Percentiles rank a stretch among this genome's conserved stretches.
Evolutionary conservation across 2,888 invertebrate genomes (phyloP).

Genomic region (Lepidocyrtoides sp.): DNA sequence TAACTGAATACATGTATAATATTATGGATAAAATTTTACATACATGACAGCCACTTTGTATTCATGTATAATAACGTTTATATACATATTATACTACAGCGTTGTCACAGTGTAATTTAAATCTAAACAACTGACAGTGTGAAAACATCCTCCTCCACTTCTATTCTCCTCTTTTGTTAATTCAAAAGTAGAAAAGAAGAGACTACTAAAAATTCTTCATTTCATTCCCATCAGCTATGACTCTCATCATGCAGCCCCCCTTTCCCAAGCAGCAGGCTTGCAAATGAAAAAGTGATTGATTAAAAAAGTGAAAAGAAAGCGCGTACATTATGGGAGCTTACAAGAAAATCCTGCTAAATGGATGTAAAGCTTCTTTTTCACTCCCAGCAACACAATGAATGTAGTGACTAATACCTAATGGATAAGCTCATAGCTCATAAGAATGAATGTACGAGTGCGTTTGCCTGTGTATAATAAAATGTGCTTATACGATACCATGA

Average conservation of each 20-base stretch:
- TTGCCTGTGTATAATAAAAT: neutral
- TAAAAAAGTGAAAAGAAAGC: constrained; percentile 76
- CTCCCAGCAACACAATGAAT: constrained; percentile 50
- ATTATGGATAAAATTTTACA: neutral
- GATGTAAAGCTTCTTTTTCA: constrained; percentile 72
- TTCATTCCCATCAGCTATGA: constrained; percentile 35
- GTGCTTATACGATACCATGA: neutral
- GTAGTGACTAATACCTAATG: constrained; percentile 42
- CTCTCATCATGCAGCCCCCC: neutral
- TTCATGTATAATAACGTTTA: neutral
- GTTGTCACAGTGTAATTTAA: constrained; percentile 2
- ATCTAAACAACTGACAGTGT: constrained; percentile 23
- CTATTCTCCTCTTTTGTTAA: constrained; percentile 16
- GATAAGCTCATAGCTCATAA: constrained; percentile 47
- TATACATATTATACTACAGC: neutral
- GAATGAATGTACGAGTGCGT: neutral
- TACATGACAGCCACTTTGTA: neutral
- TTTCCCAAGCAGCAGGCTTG: constrained; percentile 46
- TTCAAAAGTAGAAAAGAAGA: constrained; percentile 36
- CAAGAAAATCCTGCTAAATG: constrained; percentile 77
- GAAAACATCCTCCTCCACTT: neutral
- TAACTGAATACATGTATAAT: neutral
- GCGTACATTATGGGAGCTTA: constrained; percentile 72
- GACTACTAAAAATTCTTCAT: constrained; percentile 61
- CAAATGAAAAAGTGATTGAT: constrained; percentile 80